phyloP scores from a whole-genome alignment of 2,113 vertebrate species.

The Cyprinodon brontotheroides region DNA sequence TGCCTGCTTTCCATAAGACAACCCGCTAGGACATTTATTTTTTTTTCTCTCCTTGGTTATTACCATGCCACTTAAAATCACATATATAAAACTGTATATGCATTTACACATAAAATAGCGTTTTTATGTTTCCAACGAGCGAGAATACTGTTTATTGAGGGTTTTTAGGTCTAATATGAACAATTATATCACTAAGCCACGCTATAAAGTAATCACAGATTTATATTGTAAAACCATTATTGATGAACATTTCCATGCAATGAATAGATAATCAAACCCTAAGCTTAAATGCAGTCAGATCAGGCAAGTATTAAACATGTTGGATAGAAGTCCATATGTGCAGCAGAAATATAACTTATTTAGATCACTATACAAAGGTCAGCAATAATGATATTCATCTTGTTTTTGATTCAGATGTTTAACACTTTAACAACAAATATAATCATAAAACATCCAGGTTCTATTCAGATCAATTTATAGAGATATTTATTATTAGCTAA shows the following conservation, averaged over 20 bases:
- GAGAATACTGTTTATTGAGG: neutral
- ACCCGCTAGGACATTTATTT: constrained; percentile 59
- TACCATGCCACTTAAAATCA: constrained; percentile 2
- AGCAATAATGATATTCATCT: neutral
- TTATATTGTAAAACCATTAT: neutral
- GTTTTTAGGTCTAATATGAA: constrained; percentile 3
- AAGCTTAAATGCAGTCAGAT: too few species aligned
- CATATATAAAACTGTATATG: neutral
- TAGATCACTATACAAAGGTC: neutral
- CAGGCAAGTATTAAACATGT: neutral
- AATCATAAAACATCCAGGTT: too few species aligned
- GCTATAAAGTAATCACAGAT: too few species aligned
- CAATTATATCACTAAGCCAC: constrained; percentile 6
- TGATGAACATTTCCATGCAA: neutral
- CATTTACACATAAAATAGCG: too few species aligned
- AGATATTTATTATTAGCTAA: neutral
- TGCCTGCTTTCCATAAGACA: constrained; percentile 58
- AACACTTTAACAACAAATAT: neutral
- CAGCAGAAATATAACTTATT: neutral
- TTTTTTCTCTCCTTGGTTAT: neutral
- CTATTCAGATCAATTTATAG: neutral
- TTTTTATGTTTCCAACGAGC: neutral
- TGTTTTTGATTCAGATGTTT: neutral
- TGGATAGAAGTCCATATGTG: neutral
- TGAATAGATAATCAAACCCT: neutral